Conservation (phyloP, 2,113 vertebrate genomes). For the Cebidichthys violaceus region DNA sequence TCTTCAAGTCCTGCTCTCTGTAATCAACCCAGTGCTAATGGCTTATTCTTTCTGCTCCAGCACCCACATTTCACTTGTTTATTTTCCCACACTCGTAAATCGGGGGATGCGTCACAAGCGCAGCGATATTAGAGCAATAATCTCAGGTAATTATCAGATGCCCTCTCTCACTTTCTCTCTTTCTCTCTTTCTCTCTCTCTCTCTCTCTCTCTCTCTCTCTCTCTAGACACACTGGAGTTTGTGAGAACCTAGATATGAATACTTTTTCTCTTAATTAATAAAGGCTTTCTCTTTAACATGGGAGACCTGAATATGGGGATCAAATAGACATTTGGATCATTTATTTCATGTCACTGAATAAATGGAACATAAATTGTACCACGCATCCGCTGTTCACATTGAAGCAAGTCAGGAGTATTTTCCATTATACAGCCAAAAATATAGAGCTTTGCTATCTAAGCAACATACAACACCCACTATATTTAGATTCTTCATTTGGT, state of each 20-base stretch:
- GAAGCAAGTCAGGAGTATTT: not conserved
- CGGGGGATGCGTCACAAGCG: conserved; percentile 93
- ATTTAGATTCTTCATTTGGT: not conserved
- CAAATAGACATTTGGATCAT: not conserved
- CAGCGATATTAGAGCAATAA: conserved; percentile 99
- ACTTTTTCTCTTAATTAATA: not conserved
- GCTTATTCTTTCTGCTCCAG: conserved; percentile 99
- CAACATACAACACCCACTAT: not conserved
- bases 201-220: not conserved
- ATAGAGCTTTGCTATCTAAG: not conserved
- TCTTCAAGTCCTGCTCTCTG: conserved; percentile 90
- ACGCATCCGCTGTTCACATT: not conserved
- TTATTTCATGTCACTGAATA: conserved; percentile 9
- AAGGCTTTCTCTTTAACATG: not conserved
- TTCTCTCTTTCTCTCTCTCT: conserved; percentile 50
- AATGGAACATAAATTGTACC: not conserved
- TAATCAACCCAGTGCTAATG: conserved; percentile 99
- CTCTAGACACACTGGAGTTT: conserved; percentile 18
- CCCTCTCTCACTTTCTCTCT: conserved; percentile 61
- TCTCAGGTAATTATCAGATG: conserved; percentile 98
- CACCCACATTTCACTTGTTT: conserved; percentile 99
- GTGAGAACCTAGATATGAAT: not conserved
- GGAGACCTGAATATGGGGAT: not conserved
- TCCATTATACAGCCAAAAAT: not conserved
- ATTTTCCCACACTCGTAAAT: conserved; percentile 99